Evolutionary conservation across 2,888 invertebrate species (phyloP).

Genomic region (Ochlodes sylvanus): DNA sequence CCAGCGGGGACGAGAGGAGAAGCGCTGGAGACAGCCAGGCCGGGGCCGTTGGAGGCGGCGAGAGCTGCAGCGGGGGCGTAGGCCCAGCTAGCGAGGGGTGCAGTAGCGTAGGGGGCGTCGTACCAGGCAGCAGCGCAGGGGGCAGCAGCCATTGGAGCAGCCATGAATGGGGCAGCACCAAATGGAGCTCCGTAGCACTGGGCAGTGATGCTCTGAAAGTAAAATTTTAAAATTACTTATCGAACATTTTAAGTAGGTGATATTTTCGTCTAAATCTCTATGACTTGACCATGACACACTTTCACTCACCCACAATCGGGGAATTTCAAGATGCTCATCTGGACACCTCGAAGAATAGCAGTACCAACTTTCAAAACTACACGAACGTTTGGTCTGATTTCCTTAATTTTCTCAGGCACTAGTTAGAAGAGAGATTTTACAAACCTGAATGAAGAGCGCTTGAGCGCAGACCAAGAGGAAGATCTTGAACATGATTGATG

Average conservation of each 20-base stretch:
- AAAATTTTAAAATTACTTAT: background rate
- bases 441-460: conserved; percentile 53
- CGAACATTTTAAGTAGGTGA: too few relatives aligned
- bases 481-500: conserved; percentile 40
- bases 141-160: conserved; percentile 23
- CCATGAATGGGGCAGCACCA: conserved; percentile 18
- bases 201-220: background rate
- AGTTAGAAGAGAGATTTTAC: background rate
- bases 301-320: too few relatives aligned
- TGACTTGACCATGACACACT: too few relatives aligned
- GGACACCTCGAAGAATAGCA: too few relatives aligned
- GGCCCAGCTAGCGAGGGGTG: conserved; percentile 26
- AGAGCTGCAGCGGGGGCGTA: conserved; percentile 41
- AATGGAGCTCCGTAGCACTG: conserved; percentile 14
- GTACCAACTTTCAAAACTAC: too few relatives aligned
- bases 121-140: conserved; percentile 39
- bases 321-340: too few relatives aligned
- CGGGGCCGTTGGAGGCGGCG: conserved; percentile 43
- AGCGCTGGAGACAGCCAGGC: conserved; percentile 46
- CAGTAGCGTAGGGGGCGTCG: conserved; percentile 18
- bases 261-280: too few relatives aligned
- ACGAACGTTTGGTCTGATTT: too few relatives aligned
- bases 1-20: conserved; percentile 58
- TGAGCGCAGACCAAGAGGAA: conserved; percentile 50
- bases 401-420: too few relatives aligned